phyloP scores from a whole-genome alignment of 2,888 invertebrate genomes.

The Synanthedon myopaeformis region DNA sequence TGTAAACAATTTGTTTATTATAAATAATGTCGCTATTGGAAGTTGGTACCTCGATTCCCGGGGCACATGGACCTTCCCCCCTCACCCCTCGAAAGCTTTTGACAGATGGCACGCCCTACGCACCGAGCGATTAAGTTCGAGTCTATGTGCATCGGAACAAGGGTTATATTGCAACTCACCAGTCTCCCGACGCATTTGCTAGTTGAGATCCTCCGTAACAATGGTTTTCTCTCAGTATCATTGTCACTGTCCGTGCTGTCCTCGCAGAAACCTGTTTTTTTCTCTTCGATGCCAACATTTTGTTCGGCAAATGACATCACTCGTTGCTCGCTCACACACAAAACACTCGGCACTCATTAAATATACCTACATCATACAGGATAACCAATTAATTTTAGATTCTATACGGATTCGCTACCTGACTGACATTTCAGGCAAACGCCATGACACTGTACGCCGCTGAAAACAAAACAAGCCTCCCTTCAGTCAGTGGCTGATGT shows the following conservation, averaged over 20 bases:
- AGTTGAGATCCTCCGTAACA: slow-evolving; percentile 84
- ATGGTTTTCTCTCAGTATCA: slow-evolving; percentile 82
- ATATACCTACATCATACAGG: slow-evolving; percentile 63
- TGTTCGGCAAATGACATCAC: slow-evolving; percentile 56
- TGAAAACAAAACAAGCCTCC: slow-evolving; percentile 64
- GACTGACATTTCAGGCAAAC: slow-evolving; percentile 57
- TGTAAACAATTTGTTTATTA: slow-evolving; percentile 24
- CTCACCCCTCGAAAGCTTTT: slow-evolving; percentile 21
- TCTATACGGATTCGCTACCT: slow-evolving; percentile 44
- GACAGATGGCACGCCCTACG: slow-evolving; percentile 53
- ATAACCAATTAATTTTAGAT: slow-evolving; percentile 44
- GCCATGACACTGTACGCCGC: slow-evolving; percentile 57
- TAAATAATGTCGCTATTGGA: slow-evolving; percentile 33
- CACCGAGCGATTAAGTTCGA: not conserved
- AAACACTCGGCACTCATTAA: slow-evolving; percentile 43
- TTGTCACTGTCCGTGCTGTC: slow-evolving; percentile 83
- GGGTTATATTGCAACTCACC: slow-evolving; percentile 63
- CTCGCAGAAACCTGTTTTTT: slow-evolving; percentile 43
- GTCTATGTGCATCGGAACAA: not conserved
- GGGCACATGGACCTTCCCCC: slow-evolving; percentile 42
- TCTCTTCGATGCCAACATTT: slow-evolving; percentile 33
- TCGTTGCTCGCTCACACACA: slow-evolving; percentile 42
- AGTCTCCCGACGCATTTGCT: slow-evolving; percentile 84
- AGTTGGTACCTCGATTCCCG: slow-evolving; percentile 19
- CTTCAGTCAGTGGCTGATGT: slow-evolving; percentile 9